phyloP scores from a whole-genome alignment of 2,113 vertebrate genomes.

The Synchiropus splendidus region DNA sequence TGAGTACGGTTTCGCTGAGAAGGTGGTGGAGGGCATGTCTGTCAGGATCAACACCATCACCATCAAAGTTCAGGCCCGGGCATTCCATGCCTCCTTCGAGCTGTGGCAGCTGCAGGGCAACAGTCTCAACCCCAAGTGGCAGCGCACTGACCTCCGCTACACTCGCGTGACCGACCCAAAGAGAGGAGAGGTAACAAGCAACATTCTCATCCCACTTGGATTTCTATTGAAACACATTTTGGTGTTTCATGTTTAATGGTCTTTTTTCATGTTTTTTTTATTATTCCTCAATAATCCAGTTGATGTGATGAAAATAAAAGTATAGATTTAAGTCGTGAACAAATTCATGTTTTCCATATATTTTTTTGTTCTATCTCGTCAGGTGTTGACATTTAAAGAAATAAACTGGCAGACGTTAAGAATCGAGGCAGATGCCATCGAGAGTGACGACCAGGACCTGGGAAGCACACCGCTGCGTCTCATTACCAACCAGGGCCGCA shows the following conservation, averaged over 20 bases:
- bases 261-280: no score
- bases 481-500: conserved; percentile 93
- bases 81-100: conserved; percentile 94
- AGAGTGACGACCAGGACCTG: conserved; percentile 82
- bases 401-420: conserved; percentile 95
- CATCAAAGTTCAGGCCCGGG: conserved; percentile 91
- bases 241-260: no score
- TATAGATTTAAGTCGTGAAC: no score
- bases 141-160: conserved; percentile 85
- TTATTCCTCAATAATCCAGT: no score
- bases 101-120: conserved; percentile 96
- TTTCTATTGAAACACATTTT: no score
- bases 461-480: conserved; percentile 85
- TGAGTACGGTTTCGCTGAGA: conserved; percentile 97
- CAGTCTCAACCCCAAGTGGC: conserved; percentile 93
- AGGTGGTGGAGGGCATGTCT: conserved; percentile 98
- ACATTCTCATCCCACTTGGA: no score
- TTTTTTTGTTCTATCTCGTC: conserved; percentile 9
- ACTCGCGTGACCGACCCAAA: conserved; percentile 88
- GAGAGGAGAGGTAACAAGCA: conserved; percentile 81
- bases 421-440: conserved; percentile 90
- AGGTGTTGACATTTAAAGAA: conserved; percentile 98
- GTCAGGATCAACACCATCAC: conserved; percentile 91
- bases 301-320: no score
- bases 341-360: neutral